phyloP scores from a whole-genome alignment of 2,797 vertebrate genomes.

The Brachyalestes nurse region DNA sequence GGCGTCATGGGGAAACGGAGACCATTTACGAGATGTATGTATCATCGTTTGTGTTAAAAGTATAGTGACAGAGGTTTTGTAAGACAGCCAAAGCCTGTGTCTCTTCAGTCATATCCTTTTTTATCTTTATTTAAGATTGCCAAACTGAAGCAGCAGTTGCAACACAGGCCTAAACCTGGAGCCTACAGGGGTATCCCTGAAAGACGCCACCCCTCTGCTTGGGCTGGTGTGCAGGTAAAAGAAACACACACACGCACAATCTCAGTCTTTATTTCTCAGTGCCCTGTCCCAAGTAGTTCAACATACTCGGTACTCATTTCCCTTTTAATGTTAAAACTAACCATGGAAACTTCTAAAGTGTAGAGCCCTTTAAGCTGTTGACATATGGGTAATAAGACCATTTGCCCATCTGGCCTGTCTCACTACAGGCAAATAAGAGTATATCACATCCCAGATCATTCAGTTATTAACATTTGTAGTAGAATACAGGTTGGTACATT shows the following conservation, averaged over 20 bases:
- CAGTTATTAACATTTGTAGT: neutral
- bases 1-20: slow-evolving; percentile 86
- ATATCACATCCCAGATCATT: neutral
- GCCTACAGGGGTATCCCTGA: slow-evolving; percentile 78
- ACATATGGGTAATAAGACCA: neutral
- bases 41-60: neutral
- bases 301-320: neutral
- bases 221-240: slow-evolving; percentile 69
- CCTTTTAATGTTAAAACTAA: neutral
- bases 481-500: neutral
- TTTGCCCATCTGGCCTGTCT: neutral
- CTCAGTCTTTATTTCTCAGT: neutral
- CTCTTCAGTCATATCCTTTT: neutral
- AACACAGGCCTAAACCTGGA: slow-evolving; percentile 75
- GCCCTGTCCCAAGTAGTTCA: neutral
- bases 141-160: slow-evolving; percentile 89
- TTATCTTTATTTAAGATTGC: slow-evolving; percentile 73
- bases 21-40: slow-evolving; percentile 84
- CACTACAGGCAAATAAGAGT: neutral
- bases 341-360: neutral
- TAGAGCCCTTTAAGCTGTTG: neutral
- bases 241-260: slow-evolving; percentile 50
- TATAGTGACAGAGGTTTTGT: too few species aligned
- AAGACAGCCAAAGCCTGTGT: neutral
- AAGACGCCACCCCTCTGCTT: slow-evolving; percentile 74